Percentiles rank a stretch among this genome's conserved stretches.
Conservation (phyloP, 2,888 invertebrate species). For the Therioaphis trifolii region DNA sequence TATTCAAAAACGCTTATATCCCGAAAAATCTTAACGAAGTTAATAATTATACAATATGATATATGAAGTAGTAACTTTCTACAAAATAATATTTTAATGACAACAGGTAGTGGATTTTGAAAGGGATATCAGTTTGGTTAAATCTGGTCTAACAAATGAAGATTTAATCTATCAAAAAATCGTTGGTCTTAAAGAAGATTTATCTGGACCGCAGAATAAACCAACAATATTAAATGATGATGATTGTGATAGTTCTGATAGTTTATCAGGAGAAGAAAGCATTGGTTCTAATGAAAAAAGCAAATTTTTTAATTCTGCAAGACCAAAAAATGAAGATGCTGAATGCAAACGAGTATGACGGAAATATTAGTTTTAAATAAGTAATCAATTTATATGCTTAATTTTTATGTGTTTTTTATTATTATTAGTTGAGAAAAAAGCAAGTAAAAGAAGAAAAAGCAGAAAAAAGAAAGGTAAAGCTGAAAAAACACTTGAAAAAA, state of each 20-base stretch:
- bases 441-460: constrained; percentile 88
- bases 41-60: constrained; percentile 65
- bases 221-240: constrained; percentile 74
- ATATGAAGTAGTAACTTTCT: background rate
- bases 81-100: constrained; percentile 58
- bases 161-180: constrained; percentile 86
- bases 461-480: constrained; percentile 87
- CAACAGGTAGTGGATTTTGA: constrained; percentile 84
- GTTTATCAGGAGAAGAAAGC: constrained; percentile 72
- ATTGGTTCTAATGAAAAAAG: constrained; percentile 68
- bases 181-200: constrained; percentile 83
- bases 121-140: constrained; percentile 84
- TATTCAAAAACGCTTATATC: constrained; percentile 93
- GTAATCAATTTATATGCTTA: background rate
- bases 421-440: constrained; percentile 84
- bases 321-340: constrained; percentile 83
- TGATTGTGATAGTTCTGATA: constrained; percentile 68
- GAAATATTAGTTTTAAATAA: too few relatives aligned
- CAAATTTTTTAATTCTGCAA: constrained; percentile 76
- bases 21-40: constrained; percentile 93
- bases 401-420: constrained; percentile 63
- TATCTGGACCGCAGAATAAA: constrained; percentile 76
- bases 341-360: constrained; percentile 81
- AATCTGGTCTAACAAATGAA: constrained; percentile 74
- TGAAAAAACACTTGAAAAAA: constrained; percentile 94